These are phyloP conservation scores for Apotomis turbidana DNA, from an alignment of 2,888 invertebrate genomes.

Conservation along the genomic window DNA sequence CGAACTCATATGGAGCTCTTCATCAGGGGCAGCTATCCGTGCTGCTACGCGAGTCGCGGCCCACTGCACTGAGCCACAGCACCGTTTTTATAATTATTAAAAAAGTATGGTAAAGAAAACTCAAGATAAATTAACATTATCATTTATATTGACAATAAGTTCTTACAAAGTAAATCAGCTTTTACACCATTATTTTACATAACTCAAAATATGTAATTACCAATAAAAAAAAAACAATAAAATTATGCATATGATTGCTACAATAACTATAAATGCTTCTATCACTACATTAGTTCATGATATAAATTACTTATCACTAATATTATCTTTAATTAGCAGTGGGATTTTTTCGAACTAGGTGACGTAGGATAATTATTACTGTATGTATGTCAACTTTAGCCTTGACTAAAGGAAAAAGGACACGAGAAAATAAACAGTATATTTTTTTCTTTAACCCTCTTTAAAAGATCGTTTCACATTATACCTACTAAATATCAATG, in stretches of 20 bases:
- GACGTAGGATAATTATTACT: neutral
- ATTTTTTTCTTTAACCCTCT: too few relatives aligned
- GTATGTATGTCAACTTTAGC: neutral
- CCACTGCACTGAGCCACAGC: too few relatives aligned
- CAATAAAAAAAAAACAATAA: neutral
- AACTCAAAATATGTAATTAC: neutral
- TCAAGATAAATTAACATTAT: constrained; percentile 43
- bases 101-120: neutral
- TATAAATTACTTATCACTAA: constrained; percentile 13
- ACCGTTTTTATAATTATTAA: neutral
- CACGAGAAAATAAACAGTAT: too few relatives aligned
- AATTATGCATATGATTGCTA: constrained; percentile 41
- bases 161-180: neutral
- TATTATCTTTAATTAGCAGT: neutral
- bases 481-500: too few relatives aligned
- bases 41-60: too few relatives aligned
- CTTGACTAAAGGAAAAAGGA: neutral
- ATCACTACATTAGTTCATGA: constrained; percentile 48
- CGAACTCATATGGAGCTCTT: too few relatives aligned
- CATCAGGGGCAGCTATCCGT: too few relatives aligned
- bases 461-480: too few relatives aligned
- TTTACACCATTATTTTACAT: neutral
- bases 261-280: constrained; percentile 56
- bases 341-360: neutral
- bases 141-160: constrained; percentile 46